These are phyloP conservation scores for Cotesia vestalis DNA, from an alignment of 1,140 invertebrate species.

Conservation along the genomic window DNA sequence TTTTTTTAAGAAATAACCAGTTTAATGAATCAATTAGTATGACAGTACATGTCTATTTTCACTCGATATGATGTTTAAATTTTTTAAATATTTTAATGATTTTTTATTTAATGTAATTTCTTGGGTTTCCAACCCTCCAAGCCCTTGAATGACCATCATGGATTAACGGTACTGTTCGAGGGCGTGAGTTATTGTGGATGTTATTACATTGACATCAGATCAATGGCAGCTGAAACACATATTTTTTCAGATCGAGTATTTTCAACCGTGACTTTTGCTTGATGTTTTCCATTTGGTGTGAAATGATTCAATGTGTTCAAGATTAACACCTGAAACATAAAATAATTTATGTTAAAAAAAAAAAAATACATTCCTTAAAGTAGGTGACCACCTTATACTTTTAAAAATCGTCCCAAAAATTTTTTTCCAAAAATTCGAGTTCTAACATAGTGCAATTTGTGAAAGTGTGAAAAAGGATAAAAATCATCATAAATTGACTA, in stretches of 20 bases:
- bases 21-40: background rate
- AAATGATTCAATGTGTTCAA: conserved; percentile 74
- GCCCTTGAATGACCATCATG: conserved; percentile 26
- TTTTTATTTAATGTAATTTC: conserved; percentile 29
- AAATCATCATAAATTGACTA: no score
- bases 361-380: conserved; percentile 26
- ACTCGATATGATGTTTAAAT: conserved; percentile 8
- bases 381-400: background rate
- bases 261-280: conserved; percentile 74
- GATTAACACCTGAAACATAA: conserved; percentile 67
- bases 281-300: conserved; percentile 75
- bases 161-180: conserved; percentile 31
- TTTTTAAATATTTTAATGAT: background rate
- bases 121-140: conserved; percentile 56
- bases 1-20: conserved; percentile 1
- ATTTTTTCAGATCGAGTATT: conserved; percentile 1
- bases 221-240: conserved; percentile 37
- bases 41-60: background rate
- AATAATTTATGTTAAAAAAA: conserved; percentile 30
- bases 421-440: no score
- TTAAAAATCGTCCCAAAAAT: no score
- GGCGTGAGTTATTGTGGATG: conserved; percentile 35
- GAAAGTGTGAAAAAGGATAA: no score
- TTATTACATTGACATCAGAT: conserved; percentile 35
- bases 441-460: no score